Evolutionary conservation across 37 sponge, comb jelly and placozoan species (phyloP).

Genomic region (Lycopodina hypogea): DNA sequence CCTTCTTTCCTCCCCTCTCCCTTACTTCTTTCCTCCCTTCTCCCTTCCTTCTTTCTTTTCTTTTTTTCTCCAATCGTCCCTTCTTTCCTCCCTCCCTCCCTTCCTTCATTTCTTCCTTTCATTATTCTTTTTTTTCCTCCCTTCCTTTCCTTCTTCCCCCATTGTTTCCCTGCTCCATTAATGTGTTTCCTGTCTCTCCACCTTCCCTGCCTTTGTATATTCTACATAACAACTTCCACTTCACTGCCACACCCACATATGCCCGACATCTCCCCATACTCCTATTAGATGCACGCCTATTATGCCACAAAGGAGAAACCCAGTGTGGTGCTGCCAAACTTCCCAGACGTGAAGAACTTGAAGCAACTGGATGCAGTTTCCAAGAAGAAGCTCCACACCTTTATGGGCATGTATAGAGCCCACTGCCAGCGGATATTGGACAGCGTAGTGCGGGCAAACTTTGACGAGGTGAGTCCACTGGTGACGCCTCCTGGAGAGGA

Average conservation of each 20-base stretch:
- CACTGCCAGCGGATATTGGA: slow-evolving; percentile 89
- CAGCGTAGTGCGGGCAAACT: slow-evolving; percentile 77
- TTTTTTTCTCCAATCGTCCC: background rate
- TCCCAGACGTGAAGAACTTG: slow-evolving; percentile 63
- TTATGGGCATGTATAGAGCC: slow-evolving; percentile 85
- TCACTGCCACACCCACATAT: background rate
- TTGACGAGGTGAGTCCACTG: slow-evolving; percentile 66
- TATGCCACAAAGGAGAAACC: slow-evolving; percentile 67
- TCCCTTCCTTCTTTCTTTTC: background rate
- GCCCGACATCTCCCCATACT: background rate
- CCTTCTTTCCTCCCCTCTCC: background rate
- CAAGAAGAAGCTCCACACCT: slow-evolving; percentile 70
- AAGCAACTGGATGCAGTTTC: slow-evolving; percentile 28
- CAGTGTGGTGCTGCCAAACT: slow-evolving; percentile 61
- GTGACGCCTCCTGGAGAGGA: background rate
- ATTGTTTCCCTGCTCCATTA: background rate
- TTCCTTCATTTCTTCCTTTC: background rate
- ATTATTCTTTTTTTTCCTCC: background rate
- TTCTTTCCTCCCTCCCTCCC: background rate
- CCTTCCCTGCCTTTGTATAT: background rate
- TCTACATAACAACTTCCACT: background rate
- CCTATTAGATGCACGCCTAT: slow-evolving; percentile 25
- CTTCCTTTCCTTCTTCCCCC: background rate
- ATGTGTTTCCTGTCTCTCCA: background rate
- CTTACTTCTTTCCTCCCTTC: background rate